Evolutionary conservation across 2,888 invertebrate species (phyloP), one percentile per base, ranked within the genome.

Genomic region (Liodrosophila aerea): DNA sequence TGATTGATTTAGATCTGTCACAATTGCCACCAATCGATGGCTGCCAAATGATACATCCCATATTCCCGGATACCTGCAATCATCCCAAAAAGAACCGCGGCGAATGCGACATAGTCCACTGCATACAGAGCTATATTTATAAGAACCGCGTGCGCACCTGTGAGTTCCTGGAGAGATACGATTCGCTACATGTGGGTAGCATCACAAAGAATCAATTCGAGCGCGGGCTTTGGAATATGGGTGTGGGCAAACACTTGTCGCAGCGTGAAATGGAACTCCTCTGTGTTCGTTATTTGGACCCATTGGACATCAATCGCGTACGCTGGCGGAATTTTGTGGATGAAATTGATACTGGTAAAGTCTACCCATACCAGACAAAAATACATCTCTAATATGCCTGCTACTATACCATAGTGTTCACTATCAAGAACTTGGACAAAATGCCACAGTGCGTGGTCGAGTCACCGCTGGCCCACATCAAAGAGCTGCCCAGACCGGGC

Each of bases 301-400:
- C 94, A n/a, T 92, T 93, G 73, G 95, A 95, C 88, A 89, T 89
- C 0, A 91, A 92, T 50, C 92, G 93, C 49, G 91, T 95, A 37
- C 93, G 94, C 87, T 96, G 95, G 95, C 92, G 92, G 57, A 93
- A 93, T 15, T 96, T 96, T 87, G 94, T 94, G 81, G 94, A 94
- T 77, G 95, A 95, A 87, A 93, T 95, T 69, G 94, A 96, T 84
- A 93, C 93, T 85, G 95, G 94, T 94, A 76, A 8, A 16, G 16
- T 4, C 1, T 33, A 33, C 11, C 4, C 11, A 33, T 33, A 12
- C 11, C 3, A 4, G 2, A 3, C 0, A 29, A 13, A 15, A 1
- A 15, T 15, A 29, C 9, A 4, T n/a, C 4, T 9, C 8, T n/a
- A 1, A 5, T 12, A 7, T 15, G n/a, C n/a, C n/a, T n/a, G n/a